phyloP scores from a whole-genome alignment of 2,113 vertebrate genomes.

The Malurus melanocephalus region DNA sequence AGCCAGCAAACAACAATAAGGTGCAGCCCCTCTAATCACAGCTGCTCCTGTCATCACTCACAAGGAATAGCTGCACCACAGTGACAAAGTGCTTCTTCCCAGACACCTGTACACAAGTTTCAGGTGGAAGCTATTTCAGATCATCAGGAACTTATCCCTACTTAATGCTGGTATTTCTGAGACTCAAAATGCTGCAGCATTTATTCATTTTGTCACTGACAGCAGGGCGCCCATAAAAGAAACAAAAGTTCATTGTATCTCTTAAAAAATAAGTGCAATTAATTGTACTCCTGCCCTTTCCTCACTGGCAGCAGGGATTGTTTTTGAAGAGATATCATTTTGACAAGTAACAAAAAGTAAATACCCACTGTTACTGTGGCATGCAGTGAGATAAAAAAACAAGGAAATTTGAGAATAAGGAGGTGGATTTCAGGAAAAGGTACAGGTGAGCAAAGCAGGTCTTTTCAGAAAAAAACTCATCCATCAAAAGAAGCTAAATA shows the following conservation, averaged over 20 bases:
- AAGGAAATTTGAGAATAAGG: background rate
- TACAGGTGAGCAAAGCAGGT: background rate
- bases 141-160: background rate
- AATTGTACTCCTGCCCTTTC: background rate
- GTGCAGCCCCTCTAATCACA: background rate
- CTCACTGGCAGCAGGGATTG: background rate
- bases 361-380: background rate
- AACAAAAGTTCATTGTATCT: background rate
- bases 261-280: background rate
- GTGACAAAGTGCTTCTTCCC: background rate
- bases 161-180: background rate
- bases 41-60: background rate
- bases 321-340: background rate
- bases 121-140: background rate
- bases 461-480: background rate
- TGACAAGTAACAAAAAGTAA: background rate
- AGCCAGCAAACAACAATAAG: background rate
- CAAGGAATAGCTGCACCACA: background rate
- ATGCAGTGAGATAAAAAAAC: background rate
- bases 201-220: background rate
- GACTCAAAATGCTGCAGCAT: background rate
- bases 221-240: background rate
- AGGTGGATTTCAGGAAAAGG: background rate
- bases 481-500: background rate
- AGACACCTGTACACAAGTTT: background rate